Base-by-base conservation (phyloP, 2,797 vertebrate genomes). In the Craterocephalus amniculus region DNA sequence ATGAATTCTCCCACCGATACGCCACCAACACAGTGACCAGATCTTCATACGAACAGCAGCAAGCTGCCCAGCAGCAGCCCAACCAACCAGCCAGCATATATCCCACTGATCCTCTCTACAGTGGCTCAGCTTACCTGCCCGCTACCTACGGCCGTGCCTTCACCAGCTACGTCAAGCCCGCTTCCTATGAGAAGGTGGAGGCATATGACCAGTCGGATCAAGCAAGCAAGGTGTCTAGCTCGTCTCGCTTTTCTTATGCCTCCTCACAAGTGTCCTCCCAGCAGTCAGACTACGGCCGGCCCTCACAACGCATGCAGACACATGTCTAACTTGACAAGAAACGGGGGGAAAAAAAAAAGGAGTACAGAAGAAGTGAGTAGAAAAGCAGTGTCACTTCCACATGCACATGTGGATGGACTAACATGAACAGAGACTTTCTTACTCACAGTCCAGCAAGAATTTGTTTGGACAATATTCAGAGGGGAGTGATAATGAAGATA, bases 281-380 rank as follows among this genome's bases (percentile, higher is more conserved):
- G 87, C 96, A 94, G 88, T 95, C 94, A 13, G 95, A 96, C 90
- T 96, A 94, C 26, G 94, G 95, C 40, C 91, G 95, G 18, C 95
- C 95, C 8, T 93, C 95, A 48, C 96, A 95, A 2, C 95, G 96
- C 70, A 97, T 97, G 94, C 97, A 98, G 90, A 98, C 97, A 67
- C 97, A 98, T 2, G 96, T 98, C 88, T 98, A 94, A 97, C 60
- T 26, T 52, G 76, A 76, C 79, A 65, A 67, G 65, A 74, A 58
- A 61, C 48, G 32, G 4, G 0, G 38, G 7, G 18, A 63, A 70
- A 49, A 55, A 67, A 62, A 40, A 65, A 49, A 75, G 20, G 63
- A 63, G 38, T 69, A 35, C 52, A 67, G 74, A 68, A 86, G 70
- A 83, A 70, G 69, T 36, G 70, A 85, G 67, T 76, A 71, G 70